Evolutionary conservation across 2,113 vertebrate genomes (phyloP), one percentile per base, ranked within the genome.

Genomic region (Eulacestoma nigropectus): DNA sequence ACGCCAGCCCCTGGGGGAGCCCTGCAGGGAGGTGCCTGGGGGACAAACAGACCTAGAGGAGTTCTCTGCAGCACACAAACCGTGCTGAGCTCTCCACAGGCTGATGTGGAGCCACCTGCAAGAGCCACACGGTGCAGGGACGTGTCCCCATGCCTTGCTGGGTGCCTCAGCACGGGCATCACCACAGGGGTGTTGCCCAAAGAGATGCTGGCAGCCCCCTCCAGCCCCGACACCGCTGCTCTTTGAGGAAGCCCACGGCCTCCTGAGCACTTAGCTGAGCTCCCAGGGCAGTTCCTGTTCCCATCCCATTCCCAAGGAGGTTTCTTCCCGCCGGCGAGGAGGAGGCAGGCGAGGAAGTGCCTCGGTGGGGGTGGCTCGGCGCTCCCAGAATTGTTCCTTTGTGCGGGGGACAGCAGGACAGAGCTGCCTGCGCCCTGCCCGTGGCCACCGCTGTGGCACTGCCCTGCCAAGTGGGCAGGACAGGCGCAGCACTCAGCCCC

Each of bases 381-480:
- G 52, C 96, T 98, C 97, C 94, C 97, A 97, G 93, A 96, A 97
- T 98, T 97, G 97, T 98, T 96, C 93, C 97, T 98, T 95, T 95
- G 93, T 87, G 90, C 85, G 63, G 81, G n/a, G 82, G 86, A 35
- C 59, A 65, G 50, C 26, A 41, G 74, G 69, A 67, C 50, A 70
- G 73, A 39, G 41, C 74, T n/a, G 76, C 62, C 84, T 49, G 70
- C 10, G 4, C 44, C 57, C 75, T 74, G 83, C 79, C 84, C 7
- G 9, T 1, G 4, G 70, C 68, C 81, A 64, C 84, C 1, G 49
- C 41, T 7, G 37, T 1, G 2, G 21, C 55, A 62, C 21, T 9
- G 3, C 50, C 39, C 41, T 62, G 86, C 50, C 74, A 53, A 82
- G 62, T 0, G 21, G 67, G 50, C 87, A 93, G 59, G 13, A 87